Base-by-base conservation (phyloP, 2,113 vertebrate species). In the Brachypteracias leptosomus region DNA sequence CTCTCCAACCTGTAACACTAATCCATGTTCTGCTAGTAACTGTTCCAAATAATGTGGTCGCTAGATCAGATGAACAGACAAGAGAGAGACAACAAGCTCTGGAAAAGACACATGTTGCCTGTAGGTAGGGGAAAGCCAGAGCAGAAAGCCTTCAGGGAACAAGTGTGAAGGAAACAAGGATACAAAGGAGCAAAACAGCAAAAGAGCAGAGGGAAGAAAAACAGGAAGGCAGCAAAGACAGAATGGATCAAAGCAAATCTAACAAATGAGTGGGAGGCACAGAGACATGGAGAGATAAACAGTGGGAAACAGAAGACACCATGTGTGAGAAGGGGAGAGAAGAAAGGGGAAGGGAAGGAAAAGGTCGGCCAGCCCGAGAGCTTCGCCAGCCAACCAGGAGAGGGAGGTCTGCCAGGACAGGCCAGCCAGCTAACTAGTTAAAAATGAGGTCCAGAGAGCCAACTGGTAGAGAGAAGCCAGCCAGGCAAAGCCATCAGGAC, bases 221-320 rank as follows among this genome's bases (percentile, higher is more conserved):
- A 96, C 92, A 95, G 90, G 92, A 95, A 93, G 70, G 80, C 94
- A 61, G 90, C 62, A 89, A 96, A 84, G 87, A 78, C 4, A 0
- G 59, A 11, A 93, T 14, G 90, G 95, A 96, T 95, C 89, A 97
- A 97, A 97, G 94, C 54, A 88, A 91, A 94, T 79, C 54, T 70
- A 94, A 85, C 54, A 76, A 89, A 68, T 44, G 92, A 96, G 90
- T 96, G 87, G 95, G 95, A 96, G 93, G 95, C 67, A 79, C 47
- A 58, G 70, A 96, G 90, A 94, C 90, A 58, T 21, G 36, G 76
- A 85, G 84, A 96, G 94, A 95, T 83, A 96, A 97, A 94, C 80
- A 92, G 63, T 28, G 38, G 84, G 82, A 96, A 91, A 71, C 90
- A 96, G 90, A 83, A 96, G 94, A 96, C 92, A 92, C 84, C 80